Percentiles rank a stretch among this genome's conserved stretches.
phyloP scores from a whole-genome alignment of 1,140 invertebrate species.

The Trigoniulus corallinus region DNA sequence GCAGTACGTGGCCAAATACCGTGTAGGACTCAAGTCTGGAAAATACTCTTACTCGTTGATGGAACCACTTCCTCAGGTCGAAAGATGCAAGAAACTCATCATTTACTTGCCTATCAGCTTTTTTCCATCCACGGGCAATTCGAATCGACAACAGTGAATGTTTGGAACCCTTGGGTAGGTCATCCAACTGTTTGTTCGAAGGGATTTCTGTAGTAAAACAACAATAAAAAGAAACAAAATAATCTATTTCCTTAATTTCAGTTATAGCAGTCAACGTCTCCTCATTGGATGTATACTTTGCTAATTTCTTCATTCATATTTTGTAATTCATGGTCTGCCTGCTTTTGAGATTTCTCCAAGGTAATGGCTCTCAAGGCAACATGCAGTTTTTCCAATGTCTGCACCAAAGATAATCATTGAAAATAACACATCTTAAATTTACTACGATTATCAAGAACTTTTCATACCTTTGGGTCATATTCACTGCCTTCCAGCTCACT shows the following conservation, averaged over 20 bases:
- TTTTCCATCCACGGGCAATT: background rate
- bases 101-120: background rate
- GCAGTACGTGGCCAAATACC: background rate
- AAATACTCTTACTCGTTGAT: background rate
- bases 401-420: background rate
- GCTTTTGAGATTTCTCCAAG: background rate
- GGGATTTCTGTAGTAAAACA: background rate
- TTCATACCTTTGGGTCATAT: background rate
- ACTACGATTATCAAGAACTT: too few relatives aligned
- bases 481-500: background rate
- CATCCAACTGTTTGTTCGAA: background rate
- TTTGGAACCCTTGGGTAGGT: background rate
- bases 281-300: background rate
- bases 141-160: background rate
- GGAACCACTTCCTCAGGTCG: background rate
- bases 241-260: too few relatives aligned
- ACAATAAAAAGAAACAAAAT: too few relatives aligned
- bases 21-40: background rate
- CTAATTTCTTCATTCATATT: background rate
- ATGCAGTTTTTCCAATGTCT: background rate
- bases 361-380: background rate
- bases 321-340: background rate
- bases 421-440: background rate
- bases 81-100: background rate
- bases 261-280: background rate